Evolutionary conservation across 2,888 invertebrate species (phyloP).

Genomic region (Dendrolimus pini): DNA sequence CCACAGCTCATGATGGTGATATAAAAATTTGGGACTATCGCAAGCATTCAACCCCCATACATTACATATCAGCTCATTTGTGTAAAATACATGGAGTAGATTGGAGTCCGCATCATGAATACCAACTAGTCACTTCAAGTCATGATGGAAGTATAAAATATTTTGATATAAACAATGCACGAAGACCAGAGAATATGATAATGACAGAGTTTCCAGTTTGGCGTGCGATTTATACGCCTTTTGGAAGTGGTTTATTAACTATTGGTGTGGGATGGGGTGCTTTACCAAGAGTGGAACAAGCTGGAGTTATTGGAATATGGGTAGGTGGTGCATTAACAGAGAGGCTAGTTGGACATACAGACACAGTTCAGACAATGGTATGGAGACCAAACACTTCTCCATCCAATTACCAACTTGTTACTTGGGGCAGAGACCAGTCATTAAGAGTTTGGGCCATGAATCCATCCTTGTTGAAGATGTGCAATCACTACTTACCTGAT

Average conservation of each 20-base stretch:
- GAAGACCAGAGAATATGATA: conserved; percentile 89
- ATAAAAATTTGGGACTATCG: conserved; percentile 97
- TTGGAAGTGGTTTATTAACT: conserved; percentile 93
- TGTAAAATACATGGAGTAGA: conserved; percentile 94
- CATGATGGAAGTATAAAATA: conserved; percentile 97
- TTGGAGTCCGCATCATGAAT: conserved; percentile 93
- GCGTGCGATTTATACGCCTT: conserved; percentile 95
- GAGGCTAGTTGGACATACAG: conserved; percentile 95
- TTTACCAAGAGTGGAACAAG: conserved; percentile 85
- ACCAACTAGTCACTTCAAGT: conserved; percentile 92
- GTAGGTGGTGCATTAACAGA: conserved; percentile 84
- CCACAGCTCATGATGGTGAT: conserved; percentile 97
- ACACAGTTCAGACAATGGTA: conserved; percentile 96
- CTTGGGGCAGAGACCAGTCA: conserved; percentile 97
- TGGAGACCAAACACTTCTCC: conserved; percentile 87
- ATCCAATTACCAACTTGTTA: conserved; percentile 89
- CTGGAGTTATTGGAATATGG: conserved; percentile 75
- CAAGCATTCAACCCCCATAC: conserved; percentile 89
- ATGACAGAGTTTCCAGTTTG: conserved; percentile 93
- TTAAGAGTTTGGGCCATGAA: conserved; percentile 94
- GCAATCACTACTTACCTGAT: conserved; percentile 80
- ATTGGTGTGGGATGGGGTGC: conserved; percentile 94
- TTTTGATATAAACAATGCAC: conserved; percentile 92
- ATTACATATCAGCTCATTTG: conserved; percentile 95
- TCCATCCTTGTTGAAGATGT: conserved; percentile 88